Conservation (phyloP, 37 sponge, comb jelly and placozoan genomes). For the Amphimedon queenslandica region DNA sequence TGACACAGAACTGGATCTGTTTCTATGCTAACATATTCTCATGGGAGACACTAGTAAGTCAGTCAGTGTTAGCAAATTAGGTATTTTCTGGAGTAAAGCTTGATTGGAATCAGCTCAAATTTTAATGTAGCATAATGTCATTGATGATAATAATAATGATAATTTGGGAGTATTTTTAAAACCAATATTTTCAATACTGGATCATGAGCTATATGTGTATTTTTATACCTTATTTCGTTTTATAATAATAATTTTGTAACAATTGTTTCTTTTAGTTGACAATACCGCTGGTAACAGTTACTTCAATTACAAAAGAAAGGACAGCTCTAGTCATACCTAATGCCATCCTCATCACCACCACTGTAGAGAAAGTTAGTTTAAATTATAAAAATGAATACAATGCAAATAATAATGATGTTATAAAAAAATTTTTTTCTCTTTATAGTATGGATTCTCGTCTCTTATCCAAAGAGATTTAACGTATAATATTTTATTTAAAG, state of each 20-base stretch:
- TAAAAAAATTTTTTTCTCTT: background rate
- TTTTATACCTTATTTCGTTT: background rate
- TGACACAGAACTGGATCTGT: slow-evolving; percentile 93
- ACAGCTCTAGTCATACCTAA: slow-evolving; percentile 95
- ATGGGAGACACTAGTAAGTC: slow-evolving; percentile 89
- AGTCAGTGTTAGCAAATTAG: background rate
- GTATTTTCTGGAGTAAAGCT: too few species aligned
- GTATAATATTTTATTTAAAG: slow-evolving; percentile 68
- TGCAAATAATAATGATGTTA: background rate
- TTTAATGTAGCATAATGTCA: too few species aligned
- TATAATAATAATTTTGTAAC: background rate
- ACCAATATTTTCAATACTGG: background rate
- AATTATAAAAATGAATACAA: too few species aligned
- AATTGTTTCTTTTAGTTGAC: slow-evolving; percentile 73
- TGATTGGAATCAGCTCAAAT: too few species aligned
- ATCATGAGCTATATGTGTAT: background rate
- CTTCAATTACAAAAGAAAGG: slow-evolving; percentile 87
- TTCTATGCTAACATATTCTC: slow-evolving; percentile 99
- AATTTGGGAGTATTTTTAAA: background rate
- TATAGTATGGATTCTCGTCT: slow-evolving; percentile 87
- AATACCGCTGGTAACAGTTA: slow-evolving; percentile 71
- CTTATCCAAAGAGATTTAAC: slow-evolving; percentile 85
- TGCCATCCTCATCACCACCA: slow-evolving; percentile 84
- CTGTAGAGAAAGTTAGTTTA: slow-evolving; percentile 59
- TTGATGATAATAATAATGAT: slow-evolving; percentile 8